These are phyloP conservation scores for Ganaspis sp. DNA, from an alignment of 1,140 invertebrate species.

Conservation along the genomic window DNA sequence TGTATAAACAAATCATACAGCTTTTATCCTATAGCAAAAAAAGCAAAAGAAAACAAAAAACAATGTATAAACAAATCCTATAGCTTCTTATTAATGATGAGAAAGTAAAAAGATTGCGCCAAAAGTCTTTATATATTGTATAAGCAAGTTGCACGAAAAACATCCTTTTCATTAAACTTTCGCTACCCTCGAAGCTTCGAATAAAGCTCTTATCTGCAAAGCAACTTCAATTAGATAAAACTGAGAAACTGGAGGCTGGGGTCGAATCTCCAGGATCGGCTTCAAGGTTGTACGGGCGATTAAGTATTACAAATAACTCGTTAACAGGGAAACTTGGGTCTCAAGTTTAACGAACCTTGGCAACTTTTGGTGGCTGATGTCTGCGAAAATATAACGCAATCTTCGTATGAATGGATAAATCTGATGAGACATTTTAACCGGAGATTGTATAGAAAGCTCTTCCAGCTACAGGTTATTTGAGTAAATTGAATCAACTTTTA, in stretches of 20 bases:
- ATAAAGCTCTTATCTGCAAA: slow-evolving; percentile 63
- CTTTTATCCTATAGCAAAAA: no score
- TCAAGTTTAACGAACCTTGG: slow-evolving; percentile 45
- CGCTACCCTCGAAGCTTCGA: slow-evolving; percentile 37
- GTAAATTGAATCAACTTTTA: background rate
- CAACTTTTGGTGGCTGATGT: slow-evolving; percentile 12
- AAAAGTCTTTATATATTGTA: background rate
- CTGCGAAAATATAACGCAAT: slow-evolving; percentile 15
- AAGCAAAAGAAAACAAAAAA: no score
- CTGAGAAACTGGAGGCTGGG: slow-evolving; percentile 43
- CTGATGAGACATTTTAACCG: slow-evolving; percentile 1
- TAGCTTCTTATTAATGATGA: no score
- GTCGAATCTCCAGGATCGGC: slow-evolving; percentile 31
- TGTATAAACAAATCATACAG: no score
- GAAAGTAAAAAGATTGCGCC: background rate
- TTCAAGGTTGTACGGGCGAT: slow-evolving; percentile 48
- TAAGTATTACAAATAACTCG: slow-evolving; percentile 53
- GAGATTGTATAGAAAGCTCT: slow-evolving; percentile 3
- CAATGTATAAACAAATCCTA: no score
- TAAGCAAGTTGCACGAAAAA: slow-evolving; percentile 45
- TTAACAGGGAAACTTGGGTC: slow-evolving; percentile 43
- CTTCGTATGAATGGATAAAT: slow-evolving; percentile 15
- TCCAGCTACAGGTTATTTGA: background rate
- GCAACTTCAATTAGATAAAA: slow-evolving; percentile 66
- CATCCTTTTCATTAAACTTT: slow-evolving; percentile 64